A percentile compares a stretch with the other conserved stretches of the same genome.
These are phyloP conservation scores for Pterocles gutturalis DNA, from an alignment of 2,113 vertebrate genomes.

Conservation along the genomic window DNA sequence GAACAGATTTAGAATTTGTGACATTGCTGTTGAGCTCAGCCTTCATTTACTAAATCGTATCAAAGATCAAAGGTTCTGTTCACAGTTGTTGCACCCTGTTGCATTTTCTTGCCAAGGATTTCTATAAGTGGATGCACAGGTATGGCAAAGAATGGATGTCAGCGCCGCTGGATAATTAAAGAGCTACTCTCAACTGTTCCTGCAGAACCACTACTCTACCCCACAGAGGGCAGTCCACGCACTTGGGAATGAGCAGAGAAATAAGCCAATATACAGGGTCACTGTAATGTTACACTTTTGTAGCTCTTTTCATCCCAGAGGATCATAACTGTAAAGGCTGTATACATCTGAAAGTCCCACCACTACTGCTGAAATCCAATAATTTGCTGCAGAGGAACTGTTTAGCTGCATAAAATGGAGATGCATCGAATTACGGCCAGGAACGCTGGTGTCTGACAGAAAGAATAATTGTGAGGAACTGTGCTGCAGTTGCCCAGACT, in stretches of 20 bases:
- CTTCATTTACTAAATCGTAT: background rate
- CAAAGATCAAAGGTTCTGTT: constrained; percentile 6
- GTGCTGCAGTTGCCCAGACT: background rate
- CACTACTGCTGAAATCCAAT: background rate
- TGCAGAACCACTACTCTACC: background rate
- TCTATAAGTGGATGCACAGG: background rate
- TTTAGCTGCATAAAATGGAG: background rate
- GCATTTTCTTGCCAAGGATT: background rate
- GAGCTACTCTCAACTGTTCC: background rate
- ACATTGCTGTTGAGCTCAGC: background rate
- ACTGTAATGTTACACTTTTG: background rate
- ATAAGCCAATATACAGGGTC: background rate
- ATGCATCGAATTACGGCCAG: background rate
- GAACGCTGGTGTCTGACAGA: background rate
- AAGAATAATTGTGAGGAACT: background rate
- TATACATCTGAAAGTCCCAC: background rate
- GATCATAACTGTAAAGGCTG: background rate
- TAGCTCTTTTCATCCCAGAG: background rate
- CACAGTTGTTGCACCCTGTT: background rate
- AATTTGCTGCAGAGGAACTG: background rate
- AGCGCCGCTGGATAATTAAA: background rate
- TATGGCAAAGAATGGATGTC: background rate
- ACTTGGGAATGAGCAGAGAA: background rate
- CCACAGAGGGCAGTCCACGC: background rate
- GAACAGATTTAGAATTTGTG: constrained; percentile 3